phyloP scores from a whole-genome alignment of 2,797 vertebrate species.

The Aeoliscus strigatus region DNA sequence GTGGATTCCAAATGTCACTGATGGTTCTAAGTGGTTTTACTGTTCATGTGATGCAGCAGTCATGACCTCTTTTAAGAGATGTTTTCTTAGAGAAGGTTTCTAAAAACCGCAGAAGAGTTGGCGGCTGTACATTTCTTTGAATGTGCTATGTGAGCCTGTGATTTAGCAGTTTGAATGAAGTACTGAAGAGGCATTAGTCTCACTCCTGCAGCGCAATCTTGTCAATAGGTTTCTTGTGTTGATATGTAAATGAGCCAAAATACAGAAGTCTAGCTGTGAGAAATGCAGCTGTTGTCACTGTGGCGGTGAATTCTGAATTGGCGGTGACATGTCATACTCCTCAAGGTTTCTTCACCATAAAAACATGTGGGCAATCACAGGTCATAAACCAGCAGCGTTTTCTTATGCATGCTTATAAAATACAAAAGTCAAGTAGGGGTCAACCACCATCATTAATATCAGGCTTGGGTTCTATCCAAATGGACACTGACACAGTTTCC shows the following conservation, averaged over 20 bases:
- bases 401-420: neutral
- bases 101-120: neutral
- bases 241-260: constrained; percentile 34
- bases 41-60: neutral
- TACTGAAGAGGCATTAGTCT: constrained; percentile 12
- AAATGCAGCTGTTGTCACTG: constrained; percentile 30
- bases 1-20: neutral
- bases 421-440: constrained; percentile 18
- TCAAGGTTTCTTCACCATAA: neutral
- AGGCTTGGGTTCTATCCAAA: too few species aligned
- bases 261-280: constrained; percentile 2
- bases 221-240: constrained; percentile 15
- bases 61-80: neutral
- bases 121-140: neutral
- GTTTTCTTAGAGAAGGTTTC: neutral
- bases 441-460: constrained; percentile 16
- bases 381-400: neutral
- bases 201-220: constrained; percentile 24
- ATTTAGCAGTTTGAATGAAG: constrained; percentile 13
- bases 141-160: constrained; percentile 1
- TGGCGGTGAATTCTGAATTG: neutral
- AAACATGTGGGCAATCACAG: constrained; percentile 5
- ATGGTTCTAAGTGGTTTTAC: neutral
- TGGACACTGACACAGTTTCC: too few species aligned
- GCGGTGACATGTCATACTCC: constrained; percentile 3